Evolutionary conservation across 2,888 invertebrate genomes (phyloP), one percentile per base, ranked within the genome.

Genomic region (Baronia brevicornis): DNA sequence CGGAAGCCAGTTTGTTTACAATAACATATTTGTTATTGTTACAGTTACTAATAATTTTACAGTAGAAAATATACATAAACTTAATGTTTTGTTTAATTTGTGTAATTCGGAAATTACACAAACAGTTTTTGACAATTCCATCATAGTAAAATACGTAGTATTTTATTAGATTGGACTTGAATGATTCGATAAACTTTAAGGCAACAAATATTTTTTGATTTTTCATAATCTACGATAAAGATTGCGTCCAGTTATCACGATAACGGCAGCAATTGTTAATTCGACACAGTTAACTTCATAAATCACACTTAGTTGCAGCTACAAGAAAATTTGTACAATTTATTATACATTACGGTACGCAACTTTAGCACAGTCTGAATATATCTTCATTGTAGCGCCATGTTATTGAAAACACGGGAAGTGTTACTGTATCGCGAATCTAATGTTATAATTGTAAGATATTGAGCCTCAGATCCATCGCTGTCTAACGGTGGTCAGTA

Each of bases 251-350:
- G 41, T 58, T 60, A 48, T 61, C 58, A 49, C 54, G 46, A 56
- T 59, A 54, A 53, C 62, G 56, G 55, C 58, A 48, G 65, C 66
- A 68, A 79, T 79, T 75, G 74, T 77, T 67, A 69, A 78, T 78
- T 77, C 71, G 75, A 64, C 65, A 73, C 66, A 77, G 70, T 67
- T 56, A 50, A 54, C 54, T 60, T 57, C 70, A 73, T 78, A 77
- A 78, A 75, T 77, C 74, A 71, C 66, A 64, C 48, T 69, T 63
- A 63, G 64, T 68, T 73, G 63, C 60, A 60, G 52, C 53, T 54
- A 58, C 56, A 61, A 51, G 67, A 60, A 66, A 68, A 67, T 65
- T 60, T 63, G 51, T 55, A 65, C 60, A 67, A 73, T 77, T 77
- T 77, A 77, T 70, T 61, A 64, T 53, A 51, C 48, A 62, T 64